Base-by-base conservation (phyloP, 1,140 invertebrate species). In the Drosophila triauraria region DNA sequence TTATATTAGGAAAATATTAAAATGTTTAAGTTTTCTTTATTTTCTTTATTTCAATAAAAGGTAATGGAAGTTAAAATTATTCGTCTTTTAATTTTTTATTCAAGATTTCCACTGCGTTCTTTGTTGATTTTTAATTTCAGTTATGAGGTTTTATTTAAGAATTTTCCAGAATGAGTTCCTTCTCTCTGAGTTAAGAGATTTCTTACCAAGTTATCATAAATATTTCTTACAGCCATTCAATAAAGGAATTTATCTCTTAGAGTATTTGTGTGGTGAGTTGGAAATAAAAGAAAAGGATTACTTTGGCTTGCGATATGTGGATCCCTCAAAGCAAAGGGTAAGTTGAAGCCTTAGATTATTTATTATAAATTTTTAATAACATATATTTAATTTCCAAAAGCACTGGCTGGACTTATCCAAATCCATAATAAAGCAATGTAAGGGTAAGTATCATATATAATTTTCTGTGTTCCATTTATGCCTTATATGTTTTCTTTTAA, bases 261-360 rank as follows among this genome's bases (percentile, higher is more conserved):
- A 99, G 92, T 96, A 97, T 94, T 97, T 99, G 61, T 99, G 98
- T 93, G 96, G 97, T 81, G 97, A 98, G 91, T 94, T 99, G 64
- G 98, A 99, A 94, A 95, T 99, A 75, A 95, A 97, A 70, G 98
- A 99, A 94, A 98, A 97, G 84, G 98, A 99, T 94, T 99, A 99
- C 93, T 99, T 99, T 94, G 98, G 98, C 9, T 95, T 99, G 27
- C 95, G 98, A 69, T 99, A 97, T 96, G 97, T 99, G 38, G 98
- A 99, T 94, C 93, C 95, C 35, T 95, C 96, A 80, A 98, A 98
- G 85, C 98, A 99, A 94, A 95, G 98, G 94, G 98, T 98, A 94
- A 95, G 94, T 92, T 1, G n/a, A 23, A 54, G 54, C n/a, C n/a
- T n/a, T n/a, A n/a, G n/a, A n/a, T n/a, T n/a, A n/a, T n/a, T n/a